Evolutionary conservation across 2,113 vertebrate genomes (phyloP), one percentile per base, ranked within the genome.

Genomic region (Eira barbara): DNA sequence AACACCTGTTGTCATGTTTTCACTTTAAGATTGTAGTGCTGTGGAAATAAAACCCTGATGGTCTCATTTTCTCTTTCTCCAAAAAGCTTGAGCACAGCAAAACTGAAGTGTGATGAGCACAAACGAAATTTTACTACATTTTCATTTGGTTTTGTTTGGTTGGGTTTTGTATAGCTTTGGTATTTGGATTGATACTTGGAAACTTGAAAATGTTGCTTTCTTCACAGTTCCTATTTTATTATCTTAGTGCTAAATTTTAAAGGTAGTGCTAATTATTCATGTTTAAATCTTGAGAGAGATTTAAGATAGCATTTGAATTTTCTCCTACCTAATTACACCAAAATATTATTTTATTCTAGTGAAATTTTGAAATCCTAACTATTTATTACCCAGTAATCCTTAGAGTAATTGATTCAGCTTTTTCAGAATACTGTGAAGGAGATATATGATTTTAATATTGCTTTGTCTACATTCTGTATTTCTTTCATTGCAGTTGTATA

Each of bases 41-140:
- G 52, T 92, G 85, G 94, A 95, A 98, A 97, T 98, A 97, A 99
- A 98, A 93, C 92, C 87, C 94, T 93, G 88, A 89, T 98, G 7
- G 74, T 57, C 1, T 97, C 94, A 55, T 97, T 98, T 98, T 98
- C 97, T 97, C 34, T 0, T 90, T 86, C 82, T 89, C 69, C 95
- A 69, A 52, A 97, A 98, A 88, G 83, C 76, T n/a, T 85, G 52
- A 96, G 42, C 94, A 57, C 4, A 83, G 90, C 86, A 97, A 96
- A 97, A 95, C 65, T 91, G 82, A 96, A 97, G 71, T 42, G 90
- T n/a, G 78, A 8, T 42, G 63, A 85, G 78, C n/a, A 2, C 61
- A 95, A 80, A 90, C 89, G 34, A 96, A 47, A 29, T 87, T 83
- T 49, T 91, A 23, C 94, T 86, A 97, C 86, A 92, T 91, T 47